phyloP scores from a whole-genome alignment of 1,140 invertebrate species.

The Eufriesea mexicana region DNA sequence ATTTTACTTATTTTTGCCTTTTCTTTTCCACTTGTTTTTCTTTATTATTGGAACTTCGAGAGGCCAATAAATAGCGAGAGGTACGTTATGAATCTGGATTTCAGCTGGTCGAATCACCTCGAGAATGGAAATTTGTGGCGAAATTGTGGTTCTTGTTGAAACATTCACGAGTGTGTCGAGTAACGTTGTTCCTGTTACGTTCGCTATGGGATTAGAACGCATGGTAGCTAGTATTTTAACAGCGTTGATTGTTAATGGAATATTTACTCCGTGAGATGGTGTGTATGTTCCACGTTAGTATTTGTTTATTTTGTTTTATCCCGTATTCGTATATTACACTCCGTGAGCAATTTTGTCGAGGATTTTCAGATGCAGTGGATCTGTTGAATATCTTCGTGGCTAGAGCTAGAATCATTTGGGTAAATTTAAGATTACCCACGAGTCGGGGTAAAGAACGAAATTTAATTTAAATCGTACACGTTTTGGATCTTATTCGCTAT shows the following conservation, averaged over 20 bases:
- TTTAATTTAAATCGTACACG: no score
- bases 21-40: background rate
- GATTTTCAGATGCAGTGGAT: no score
- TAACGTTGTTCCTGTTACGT: background rate
- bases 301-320: no score
- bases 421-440: no score
- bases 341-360: no score
- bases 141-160: conserved; percentile 22
- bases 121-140: conserved; percentile 7
- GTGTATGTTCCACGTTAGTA: no score
- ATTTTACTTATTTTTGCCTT: no score
- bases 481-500: no score
- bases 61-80: background rate
- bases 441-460: no score
- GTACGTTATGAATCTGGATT: background rate
- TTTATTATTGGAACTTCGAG: background rate
- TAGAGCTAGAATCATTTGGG: no score
- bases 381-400: no score
- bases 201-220: background rate
- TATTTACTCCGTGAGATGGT: background rate
- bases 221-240: background rate
- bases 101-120: background rate
- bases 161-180: conserved; percentile 8
- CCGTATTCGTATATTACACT: no score
- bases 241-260: background rate